phyloP scores from a whole-genome alignment of 2,797 vertebrate species.

The Onychomys torridus region DNA sequence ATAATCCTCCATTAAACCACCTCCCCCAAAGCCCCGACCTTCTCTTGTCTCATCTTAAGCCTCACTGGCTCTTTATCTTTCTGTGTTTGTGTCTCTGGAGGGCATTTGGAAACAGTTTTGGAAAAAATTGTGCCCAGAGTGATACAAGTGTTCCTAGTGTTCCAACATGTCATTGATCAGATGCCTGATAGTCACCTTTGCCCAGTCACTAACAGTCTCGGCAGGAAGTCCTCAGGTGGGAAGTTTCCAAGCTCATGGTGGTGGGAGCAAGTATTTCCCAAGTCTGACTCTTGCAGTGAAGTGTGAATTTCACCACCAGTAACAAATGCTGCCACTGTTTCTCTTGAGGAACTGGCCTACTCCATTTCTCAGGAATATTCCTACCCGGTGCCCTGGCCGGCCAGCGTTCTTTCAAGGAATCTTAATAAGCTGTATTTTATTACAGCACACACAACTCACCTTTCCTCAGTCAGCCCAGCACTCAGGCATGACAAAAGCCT shows the following conservation, averaged over 20 bases:
- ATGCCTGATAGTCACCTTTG: not conserved
- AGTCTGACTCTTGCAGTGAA: not conserved
- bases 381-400: not conserved
- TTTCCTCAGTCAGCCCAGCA: not conserved
- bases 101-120: not conserved
- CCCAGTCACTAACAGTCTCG: fast-evolving
- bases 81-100: fast-evolving
- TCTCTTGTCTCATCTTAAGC: not conserved
- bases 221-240: not conserved
- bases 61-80: not conserved
- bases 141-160: not conserved
- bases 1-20: not conserved
- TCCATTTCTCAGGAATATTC: not conserved
- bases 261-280: not conserved
- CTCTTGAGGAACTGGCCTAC: not conserved
- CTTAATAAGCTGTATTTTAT: not conserved
- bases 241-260: fast-evolving
- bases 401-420: not conserved
- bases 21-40: not conserved
- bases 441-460: not conserved
- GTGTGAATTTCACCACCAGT: not conserved
- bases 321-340: not conserved
- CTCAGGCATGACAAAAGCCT: not conserved
- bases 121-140: not conserved
- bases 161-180: fast-evolving